Evolutionary conservation across 2,888 invertebrate species (phyloP), one percentile per base, ranked within the genome.

Genomic region (Megastigmus dorsalis): DNA sequence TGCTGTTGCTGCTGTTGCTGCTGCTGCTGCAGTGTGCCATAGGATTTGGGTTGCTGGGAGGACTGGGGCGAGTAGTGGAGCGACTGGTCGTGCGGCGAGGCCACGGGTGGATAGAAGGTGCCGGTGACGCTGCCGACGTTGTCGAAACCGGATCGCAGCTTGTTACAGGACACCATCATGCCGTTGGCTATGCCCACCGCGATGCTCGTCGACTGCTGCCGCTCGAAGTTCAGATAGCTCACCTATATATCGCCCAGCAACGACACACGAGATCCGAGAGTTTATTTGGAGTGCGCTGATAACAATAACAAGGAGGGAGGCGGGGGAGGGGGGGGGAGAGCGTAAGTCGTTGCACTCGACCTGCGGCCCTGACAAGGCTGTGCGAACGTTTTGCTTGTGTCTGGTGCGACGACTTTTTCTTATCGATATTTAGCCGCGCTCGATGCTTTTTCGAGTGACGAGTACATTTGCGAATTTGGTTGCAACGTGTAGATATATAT

Each of bases 61-160:
- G 81, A 75, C 72, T 86, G 87, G 73, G 80, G 82, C 33, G 82
- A 83, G 78, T 87, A 88, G 75, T 88, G 88, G 38, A 94, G 88
- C 75, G 93, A 89, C 85, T 94, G 93, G 82, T 94, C 95, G 84
- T 95, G 95, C 2, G 94, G 93, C 28, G 94, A 94, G 3, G 95
- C 95, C 26, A 95, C 94, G 0, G 96, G 96, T 20, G 96, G 96
- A 86, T 95, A 96, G 89, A 95, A 96, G 5, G 96, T 96, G 15
- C 95, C 95, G n/a, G 95, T 95, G 13, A 95, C 95, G 30, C 95
- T 91, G 76, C 95, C 95, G 0, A 95, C 93, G 85, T 95, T 94
- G 83, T 95, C 95, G 28, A 95, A 91, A 76, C 94, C 90, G 45
- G 95, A 93, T 81, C 95, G 93, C 85, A 94, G 94, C 65, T 95